phyloP scores from a whole-genome alignment of 2,888 invertebrate genomes.

The Tetragonula carbonaria region DNA sequence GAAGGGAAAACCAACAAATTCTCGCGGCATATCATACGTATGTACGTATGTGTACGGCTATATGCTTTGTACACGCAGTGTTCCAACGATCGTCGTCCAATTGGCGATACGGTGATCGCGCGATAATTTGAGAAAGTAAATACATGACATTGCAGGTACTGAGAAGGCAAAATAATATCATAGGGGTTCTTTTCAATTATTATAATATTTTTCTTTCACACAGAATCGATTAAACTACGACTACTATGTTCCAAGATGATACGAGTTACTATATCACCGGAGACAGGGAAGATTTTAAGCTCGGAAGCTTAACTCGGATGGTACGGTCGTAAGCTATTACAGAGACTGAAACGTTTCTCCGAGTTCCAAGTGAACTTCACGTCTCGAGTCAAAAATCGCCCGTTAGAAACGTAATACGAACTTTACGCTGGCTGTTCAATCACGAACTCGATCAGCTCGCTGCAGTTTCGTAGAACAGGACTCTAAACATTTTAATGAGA shows the following conservation, averaged over 20 bases:
- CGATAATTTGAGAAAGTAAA: not conserved
- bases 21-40: not conserved
- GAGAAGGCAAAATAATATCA: no score
- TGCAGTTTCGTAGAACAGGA: not conserved
- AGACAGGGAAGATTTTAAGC: conserved; percentile 18
- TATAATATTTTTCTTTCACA: no score
- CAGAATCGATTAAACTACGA: not conserved
- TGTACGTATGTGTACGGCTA: not conserved
- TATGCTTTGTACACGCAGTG: not conserved
- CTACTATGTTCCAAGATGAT: not conserved
- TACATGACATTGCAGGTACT: no score
- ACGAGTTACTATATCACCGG: not conserved
- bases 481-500: not conserved
- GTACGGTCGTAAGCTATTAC: not conserved
- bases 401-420: not conserved
- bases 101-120: not conserved
- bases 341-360: conserved; percentile 10
- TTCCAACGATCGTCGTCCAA: not conserved
- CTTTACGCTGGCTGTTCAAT: not conserved
- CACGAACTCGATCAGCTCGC: not conserved
- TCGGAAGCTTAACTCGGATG: not conserved
- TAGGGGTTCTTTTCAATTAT: no score
- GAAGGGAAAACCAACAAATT: not conserved
- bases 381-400: not conserved
- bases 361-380: not conserved